Evolutionary conservation across 2,888 invertebrate genomes (phyloP).

Genomic region (Serripes groenlandicus): DNA sequence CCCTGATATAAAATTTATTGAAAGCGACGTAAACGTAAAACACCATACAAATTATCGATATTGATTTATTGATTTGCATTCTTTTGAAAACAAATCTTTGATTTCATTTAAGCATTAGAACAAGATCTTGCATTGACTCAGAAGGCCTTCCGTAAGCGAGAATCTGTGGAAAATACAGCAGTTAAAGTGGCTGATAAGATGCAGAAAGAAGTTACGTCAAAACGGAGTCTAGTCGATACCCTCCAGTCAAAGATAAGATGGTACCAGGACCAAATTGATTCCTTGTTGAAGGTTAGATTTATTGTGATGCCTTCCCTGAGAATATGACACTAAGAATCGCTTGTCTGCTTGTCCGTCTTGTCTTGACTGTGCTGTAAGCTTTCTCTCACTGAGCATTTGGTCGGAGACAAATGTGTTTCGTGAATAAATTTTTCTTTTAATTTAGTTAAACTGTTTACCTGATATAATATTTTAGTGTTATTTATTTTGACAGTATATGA

Average conservation of each 20-base stretch:
- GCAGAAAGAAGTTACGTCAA: conserved; percentile 85
- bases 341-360: neutral
- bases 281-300: conserved; percentile 81
- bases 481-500: too few species aligned
- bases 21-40: too few species aligned
- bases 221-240: conserved; percentile 82
- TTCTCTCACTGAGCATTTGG: too few species aligned
- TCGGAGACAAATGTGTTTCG: too few species aligned
- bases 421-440: too few species aligned
- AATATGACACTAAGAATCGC: neutral
- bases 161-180: conserved; percentile 83
- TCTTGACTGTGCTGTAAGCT: too few species aligned
- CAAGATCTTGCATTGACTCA: conserved; percentile 80
- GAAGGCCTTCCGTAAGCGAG: conserved; percentile 80
- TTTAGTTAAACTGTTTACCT: too few species aligned
- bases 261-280: conserved; percentile 83
- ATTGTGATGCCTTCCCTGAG: too few species aligned
- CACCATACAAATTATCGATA: too few species aligned
- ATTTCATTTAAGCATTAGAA: conserved; percentile 74
- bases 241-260: conserved; percentile 79
- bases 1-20: too few species aligned
- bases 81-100: neutral
- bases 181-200: conserved; percentile 84
- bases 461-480: too few species aligned
- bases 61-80: too few species aligned